These are phyloP conservation scores for Corapipo altera DNA, from an alignment of 2,113 vertebrate genomes.

Conservation along the genomic window DNA sequence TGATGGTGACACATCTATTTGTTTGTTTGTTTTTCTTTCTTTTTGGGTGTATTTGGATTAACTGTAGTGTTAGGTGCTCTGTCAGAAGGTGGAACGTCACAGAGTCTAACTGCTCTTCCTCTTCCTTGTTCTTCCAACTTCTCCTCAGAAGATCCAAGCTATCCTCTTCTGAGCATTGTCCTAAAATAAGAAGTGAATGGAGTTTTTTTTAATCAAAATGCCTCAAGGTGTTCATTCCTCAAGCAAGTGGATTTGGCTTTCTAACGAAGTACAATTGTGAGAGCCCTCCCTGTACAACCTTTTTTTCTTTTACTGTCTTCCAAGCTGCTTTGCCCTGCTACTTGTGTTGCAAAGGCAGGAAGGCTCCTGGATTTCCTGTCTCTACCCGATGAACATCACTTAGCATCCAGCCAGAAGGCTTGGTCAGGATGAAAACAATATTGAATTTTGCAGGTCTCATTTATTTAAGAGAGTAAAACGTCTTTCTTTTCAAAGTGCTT, in stretches of 20 bases:
- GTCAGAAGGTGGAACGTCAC: not conserved
- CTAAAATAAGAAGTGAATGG: not conserved
- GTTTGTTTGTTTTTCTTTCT: not conserved
- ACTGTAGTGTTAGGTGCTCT: not conserved
- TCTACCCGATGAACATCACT: constrained; percentile 37
- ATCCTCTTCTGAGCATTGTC: not conserved
- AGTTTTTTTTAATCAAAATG: not conserved
- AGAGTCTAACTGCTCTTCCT: not conserved
- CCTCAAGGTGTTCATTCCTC: not conserved
- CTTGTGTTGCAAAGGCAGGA: constrained; percentile 37
- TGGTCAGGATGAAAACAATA: constrained; percentile 51
- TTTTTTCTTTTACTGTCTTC: not conserved
- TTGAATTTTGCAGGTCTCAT: constrained; percentile 46
- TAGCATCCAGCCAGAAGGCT: constrained; percentile 53
- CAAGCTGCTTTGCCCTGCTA: not conserved
- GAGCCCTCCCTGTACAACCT: not conserved
- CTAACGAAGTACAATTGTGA: not conserved
- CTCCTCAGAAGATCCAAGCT: not conserved
- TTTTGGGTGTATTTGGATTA: not conserved
- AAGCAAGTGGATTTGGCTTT: not conserved
- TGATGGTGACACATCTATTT: not conserved
- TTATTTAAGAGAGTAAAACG: constrained; percentile 58
- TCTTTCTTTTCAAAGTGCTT: constrained; percentile 67
- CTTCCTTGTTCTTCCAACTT: not conserved
- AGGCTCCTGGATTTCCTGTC: constrained; percentile 41